Conservation (phyloP, 2,797 vertebrate species). For the Telmatherina bonti region DNA sequence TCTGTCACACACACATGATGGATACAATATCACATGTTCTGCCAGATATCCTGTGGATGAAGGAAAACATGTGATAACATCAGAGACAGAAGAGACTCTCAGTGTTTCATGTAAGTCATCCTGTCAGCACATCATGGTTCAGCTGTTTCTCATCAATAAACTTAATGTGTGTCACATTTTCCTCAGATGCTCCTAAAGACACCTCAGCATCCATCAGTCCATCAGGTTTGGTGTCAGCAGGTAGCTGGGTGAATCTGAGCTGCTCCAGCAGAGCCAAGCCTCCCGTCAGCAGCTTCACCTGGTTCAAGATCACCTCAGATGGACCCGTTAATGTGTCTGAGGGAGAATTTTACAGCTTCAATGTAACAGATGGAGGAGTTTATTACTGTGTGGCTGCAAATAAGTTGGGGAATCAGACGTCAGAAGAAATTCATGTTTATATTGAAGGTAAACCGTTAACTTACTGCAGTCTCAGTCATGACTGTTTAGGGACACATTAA, state of each 20-base stretch:
- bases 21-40: constrained; percentile 54
- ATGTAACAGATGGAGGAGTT: not conserved
- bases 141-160: not conserved
- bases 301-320: constrained; percentile 5
- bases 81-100: constrained; percentile 18
- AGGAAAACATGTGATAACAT: not conserved
- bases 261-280: constrained; percentile 25
- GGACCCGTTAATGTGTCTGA: constrained; percentile 9
- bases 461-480: too few species aligned
- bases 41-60: constrained; percentile 51
- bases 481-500: too few species aligned
- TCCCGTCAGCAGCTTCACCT: constrained; percentile 6
- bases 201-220: constrained; percentile 11
- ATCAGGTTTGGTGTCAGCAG: constrained; percentile 9
- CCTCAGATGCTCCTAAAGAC: constrained; percentile 6
- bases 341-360: constrained; percentile 2
- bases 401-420: constrained; percentile 6
- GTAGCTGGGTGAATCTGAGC: constrained; percentile 6
- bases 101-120: constrained; percentile 49
- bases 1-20: constrained; percentile 41
- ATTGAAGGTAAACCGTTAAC: too few species aligned
- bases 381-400: constrained; percentile 25
- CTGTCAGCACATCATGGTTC: constrained; percentile 7
- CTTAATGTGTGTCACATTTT: not conserved
- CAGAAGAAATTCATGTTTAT: fast-evolving